Base-by-base conservation (phyloP, 2,797 vertebrate genomes). In the Coccyzus lansbergi region DNA sequence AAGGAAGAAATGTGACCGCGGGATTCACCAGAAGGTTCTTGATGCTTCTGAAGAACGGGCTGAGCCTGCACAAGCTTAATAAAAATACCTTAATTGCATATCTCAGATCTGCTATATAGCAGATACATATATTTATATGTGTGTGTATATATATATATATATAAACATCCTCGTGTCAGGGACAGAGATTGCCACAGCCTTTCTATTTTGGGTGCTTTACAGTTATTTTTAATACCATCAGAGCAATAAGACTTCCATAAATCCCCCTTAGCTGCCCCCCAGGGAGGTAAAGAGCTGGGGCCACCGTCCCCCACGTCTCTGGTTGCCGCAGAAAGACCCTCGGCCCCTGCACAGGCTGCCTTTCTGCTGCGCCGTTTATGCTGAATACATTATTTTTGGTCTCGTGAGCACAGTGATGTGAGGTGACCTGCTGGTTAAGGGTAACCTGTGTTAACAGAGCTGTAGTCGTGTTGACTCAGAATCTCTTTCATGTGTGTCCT, bases 401-500 rank as follows among this genome's bases (percentile, higher is more conserved):
- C 83, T 60, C 46, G 86, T 95, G 94, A 96, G 90, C 93, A 88
- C 90, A 58, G 90, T 11, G 77, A 58, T 38, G 90, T 8, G 94
- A 80, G 71, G 62, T 90, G 94, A 94, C 95, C 94, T 81, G 5
- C 72, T 49, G 90, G 92, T 83, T 86, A 75, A 60, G 92, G 76
- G 94, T 79, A 90, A 56, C 86, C 93, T 16, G 18, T 8, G 9
- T 29, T 81, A 95, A 92, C 93, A 91, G 80, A 91, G 95, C 90
- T 74, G 90, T 51, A 83, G 38, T 70, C 88, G 1, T 87, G 85
- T 90, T 13, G 72, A 83, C 64, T 81, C 92, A 56, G 25, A 94
- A 77, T 71, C 52, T 80, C 93, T 78, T 58, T 81, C 94, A 90
- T 77, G 94, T 92, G 92, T 91, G 94, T 95, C 95, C 92, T 94